phyloP scores from a whole-genome alignment of 2,797 vertebrate genomes.

The Danio tinwini region DNA sequence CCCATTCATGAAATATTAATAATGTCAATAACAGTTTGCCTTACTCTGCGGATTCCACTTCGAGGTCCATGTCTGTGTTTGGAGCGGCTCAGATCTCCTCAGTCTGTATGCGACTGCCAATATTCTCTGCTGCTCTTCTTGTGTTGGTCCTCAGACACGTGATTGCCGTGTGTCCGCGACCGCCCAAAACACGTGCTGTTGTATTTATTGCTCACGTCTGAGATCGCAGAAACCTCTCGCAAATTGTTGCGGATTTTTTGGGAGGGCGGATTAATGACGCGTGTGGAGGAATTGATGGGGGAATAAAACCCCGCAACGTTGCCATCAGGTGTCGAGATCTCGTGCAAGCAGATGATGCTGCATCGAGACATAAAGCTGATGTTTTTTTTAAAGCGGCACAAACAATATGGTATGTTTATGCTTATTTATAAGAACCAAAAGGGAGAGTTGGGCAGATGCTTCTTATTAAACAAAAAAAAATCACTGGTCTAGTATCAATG shows the following conservation, averaged over 20 bases:
- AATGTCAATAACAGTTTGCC: slow-evolving; percentile 52
- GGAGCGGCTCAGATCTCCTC: not conserved
- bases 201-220: slow-evolving; percentile 50
- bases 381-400: not conserved
- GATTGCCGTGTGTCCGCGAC: slow-evolving; percentile 66
- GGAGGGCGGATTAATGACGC: slow-evolving; percentile 32
- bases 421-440: not conserved
- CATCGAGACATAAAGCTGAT: not conserved
- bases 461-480: too few species aligned
- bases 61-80: slow-evolving; percentile 72
- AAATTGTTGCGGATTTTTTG: slow-evolving; percentile 31
- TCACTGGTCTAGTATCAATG: not conserved
- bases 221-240: slow-evolving; percentile 16
- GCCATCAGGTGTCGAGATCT: not conserved
- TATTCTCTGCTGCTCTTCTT: slow-evolving; percentile 36
- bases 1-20: not conserved
- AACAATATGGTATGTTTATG: not conserved
- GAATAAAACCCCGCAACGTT: slow-evolving; percentile 5
- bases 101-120: not conserved
- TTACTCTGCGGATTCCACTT: slow-evolving; percentile 83
- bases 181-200: slow-evolving; percentile 78
- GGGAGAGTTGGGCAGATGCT: not conserved
- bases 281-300: not conserved
- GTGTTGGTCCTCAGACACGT: slow-evolving; percentile 70
- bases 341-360: not conserved